Percentiles rank a stretch among this genome's conserved stretches.
These are phyloP conservation scores for Idaea aversata DNA, from an alignment of 2,888 invertebrate species.

Conservation along the genomic window DNA sequence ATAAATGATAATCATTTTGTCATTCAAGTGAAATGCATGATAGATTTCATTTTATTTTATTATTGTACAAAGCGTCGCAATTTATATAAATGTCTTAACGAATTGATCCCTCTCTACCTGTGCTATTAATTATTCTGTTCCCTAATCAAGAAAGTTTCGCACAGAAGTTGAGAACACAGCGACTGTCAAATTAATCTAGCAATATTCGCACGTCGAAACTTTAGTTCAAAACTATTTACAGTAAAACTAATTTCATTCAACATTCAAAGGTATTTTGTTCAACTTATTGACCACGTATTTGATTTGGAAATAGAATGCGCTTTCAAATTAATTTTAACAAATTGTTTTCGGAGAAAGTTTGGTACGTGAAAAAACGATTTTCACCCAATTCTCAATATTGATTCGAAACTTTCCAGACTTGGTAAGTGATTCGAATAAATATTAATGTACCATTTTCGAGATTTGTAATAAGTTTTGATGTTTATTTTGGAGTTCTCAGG, in stretches of 20 bases:
- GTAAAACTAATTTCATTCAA: neutral
- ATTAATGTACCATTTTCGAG: neutral
- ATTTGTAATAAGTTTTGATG: neutral
- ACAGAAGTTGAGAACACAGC: neutral
- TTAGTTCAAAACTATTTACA: neutral
- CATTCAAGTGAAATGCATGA: too few relatives aligned
- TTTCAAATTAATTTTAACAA: neutral
- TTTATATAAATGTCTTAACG: neutral
- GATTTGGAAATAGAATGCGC: neutral
- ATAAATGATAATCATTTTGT: too few relatives aligned
- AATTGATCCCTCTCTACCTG: neutral
- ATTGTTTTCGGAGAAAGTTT: neutral
- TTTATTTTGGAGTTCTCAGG: neutral
- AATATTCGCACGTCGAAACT: conserved; percentile 1
- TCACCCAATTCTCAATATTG: neutral
- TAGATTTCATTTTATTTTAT: too few relatives aligned
- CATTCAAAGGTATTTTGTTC: neutral
- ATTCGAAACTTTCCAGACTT: conserved; percentile 1
- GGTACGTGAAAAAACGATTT: neutral
- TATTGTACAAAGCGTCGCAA: too few relatives aligned
- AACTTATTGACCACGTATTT: neutral
- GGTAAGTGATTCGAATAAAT: neutral
- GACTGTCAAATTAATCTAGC: neutral
- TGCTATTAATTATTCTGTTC: neutral
- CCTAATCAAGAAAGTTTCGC: neutral